Conservation (phyloP, 2,888 invertebrate species). For the Fabriciana adippe region DNA sequence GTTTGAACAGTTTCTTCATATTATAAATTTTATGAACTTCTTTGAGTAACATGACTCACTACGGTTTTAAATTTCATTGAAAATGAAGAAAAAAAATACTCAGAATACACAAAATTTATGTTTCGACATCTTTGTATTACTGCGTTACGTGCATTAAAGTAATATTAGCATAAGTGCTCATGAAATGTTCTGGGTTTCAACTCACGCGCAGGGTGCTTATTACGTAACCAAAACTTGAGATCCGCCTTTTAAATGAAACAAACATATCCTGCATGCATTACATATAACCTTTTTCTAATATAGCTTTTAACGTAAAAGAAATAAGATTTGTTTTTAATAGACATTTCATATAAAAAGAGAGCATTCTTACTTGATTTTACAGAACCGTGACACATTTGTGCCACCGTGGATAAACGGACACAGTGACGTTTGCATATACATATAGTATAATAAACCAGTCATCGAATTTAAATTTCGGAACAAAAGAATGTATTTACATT, state of each 20-base stretch:
- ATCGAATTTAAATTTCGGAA: constrained; percentile 42
- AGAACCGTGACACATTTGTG: constrained; percentile 70
- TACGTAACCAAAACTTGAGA: constrained; percentile 65
- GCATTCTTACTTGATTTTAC: constrained; percentile 38
- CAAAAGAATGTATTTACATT: constrained; percentile 37
- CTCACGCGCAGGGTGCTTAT: constrained; percentile 69
- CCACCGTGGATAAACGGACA: constrained; percentile 76
- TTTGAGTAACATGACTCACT: not conserved
- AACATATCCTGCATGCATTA: constrained; percentile 29
- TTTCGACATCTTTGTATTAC: constrained; percentile 15
- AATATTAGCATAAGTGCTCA: constrained; percentile 65
- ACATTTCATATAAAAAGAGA: not conserved
- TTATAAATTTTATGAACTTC: not conserved
- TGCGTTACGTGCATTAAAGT: constrained; percentile 43
- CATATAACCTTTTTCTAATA: not conserved
- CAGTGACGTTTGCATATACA: constrained; percentile 62
- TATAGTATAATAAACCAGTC: constrained; percentile 42
- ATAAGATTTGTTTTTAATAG: not conserved
- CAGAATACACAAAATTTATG: constrained; percentile 10
- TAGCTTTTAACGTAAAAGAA: not conserved
- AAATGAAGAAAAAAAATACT: not conserved
- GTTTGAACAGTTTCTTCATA: not conserved
- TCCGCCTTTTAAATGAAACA: constrained; percentile 53
- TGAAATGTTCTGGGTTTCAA: constrained; percentile 61
- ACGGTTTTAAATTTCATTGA: not conserved